These are phyloP conservation scores for Leptinotarsa lineolata DNA, from an alignment of 1,140 invertebrate species.

Conservation along the genomic window DNA sequence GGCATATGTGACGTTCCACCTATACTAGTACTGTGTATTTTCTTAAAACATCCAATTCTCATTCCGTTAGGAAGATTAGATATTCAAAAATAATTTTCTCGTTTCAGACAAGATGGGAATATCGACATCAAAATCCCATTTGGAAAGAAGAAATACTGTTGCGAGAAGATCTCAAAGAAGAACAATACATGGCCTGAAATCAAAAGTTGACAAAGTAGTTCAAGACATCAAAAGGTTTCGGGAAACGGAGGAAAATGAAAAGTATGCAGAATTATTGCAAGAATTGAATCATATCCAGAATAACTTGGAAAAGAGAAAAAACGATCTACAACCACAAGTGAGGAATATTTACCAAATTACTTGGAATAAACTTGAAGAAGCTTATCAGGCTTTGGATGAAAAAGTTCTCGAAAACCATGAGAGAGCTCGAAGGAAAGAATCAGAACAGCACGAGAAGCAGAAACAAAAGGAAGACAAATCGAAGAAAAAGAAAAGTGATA, in stretches of 20 bases:
- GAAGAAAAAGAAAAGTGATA: constrained; percentile 34
- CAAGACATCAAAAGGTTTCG: constrained; percentile 45
- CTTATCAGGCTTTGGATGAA: constrained; percentile 32
- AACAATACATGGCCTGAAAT: constrained; percentile 36
- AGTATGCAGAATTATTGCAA: constrained; percentile 35
- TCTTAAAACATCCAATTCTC: no score
- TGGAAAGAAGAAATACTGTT: constrained; percentile 43
- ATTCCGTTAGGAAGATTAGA: no score
- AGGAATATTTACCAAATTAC: constrained; percentile 35
- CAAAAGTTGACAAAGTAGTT: constrained; percentile 34
- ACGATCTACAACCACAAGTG: constrained; percentile 42
- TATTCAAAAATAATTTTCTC: no score
- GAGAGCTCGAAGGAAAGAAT: constrained; percentile 34
- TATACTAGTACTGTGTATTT: no score
- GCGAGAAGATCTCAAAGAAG: constrained; percentile 39
- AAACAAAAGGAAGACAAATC: constrained; percentile 11
- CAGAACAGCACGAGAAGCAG: constrained; percentile 21
- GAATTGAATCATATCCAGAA: constrained; percentile 37
- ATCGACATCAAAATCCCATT: constrained; percentile 36
- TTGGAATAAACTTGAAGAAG: constrained; percentile 37
- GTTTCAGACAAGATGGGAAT: constrained; percentile 38
- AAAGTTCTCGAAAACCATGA: constrained; percentile 39
- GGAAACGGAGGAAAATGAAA: constrained; percentile 34
- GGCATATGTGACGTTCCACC: no score
- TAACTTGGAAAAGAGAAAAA: constrained; percentile 28